Percentiles rank a stretch among this genome's conserved stretches.
These are phyloP conservation scores for Zygaena filipendulae DNA, from an alignment of 2,888 invertebrate genomes.

Conservation along the genomic window DNA sequence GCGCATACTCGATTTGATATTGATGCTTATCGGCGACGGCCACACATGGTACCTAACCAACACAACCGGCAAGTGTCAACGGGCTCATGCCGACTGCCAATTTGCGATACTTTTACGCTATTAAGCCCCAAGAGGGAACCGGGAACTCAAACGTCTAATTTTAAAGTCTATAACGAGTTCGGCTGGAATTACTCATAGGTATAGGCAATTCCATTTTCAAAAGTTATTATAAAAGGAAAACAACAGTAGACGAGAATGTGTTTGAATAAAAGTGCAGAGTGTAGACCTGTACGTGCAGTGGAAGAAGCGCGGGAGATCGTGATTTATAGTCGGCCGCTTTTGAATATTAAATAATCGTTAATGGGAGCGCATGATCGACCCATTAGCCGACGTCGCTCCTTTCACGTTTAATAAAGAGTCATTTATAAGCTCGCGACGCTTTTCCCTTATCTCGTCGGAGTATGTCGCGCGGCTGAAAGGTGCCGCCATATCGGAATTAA, in stretches of 20 bases:
- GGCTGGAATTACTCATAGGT: no score
- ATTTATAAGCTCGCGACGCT: constrained; percentile 65
- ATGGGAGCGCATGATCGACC: constrained; percentile 69
- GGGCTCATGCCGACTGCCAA: constrained; percentile 40
- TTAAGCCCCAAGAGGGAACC: no score
- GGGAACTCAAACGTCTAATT: constrained; percentile 36
- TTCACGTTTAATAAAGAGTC: constrained; percentile 69
- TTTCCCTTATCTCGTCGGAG: constrained; percentile 63
- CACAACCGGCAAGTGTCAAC: constrained; percentile 33
- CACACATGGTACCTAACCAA: constrained; percentile 40
- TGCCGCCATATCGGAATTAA: constrained; percentile 64
- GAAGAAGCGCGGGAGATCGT: constrained; percentile 60
- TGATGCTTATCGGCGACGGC: constrained; percentile 43
- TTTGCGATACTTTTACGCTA: constrained; percentile 50
- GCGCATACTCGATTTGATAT: constrained; percentile 41
- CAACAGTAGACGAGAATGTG: no score
- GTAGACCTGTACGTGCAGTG: no score
- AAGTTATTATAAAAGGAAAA: no score
- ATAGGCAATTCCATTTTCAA: no score
- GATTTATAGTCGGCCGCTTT: constrained; percentile 65
- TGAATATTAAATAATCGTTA: constrained; percentile 70
- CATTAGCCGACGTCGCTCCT: constrained; percentile 67
- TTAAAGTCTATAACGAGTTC: no score
- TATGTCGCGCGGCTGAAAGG: constrained; percentile 63
- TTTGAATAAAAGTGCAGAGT: constrained; percentile 58